phyloP scores from a whole-genome alignment of 1,140 invertebrate species.

The Anthonomus grandis region DNA sequence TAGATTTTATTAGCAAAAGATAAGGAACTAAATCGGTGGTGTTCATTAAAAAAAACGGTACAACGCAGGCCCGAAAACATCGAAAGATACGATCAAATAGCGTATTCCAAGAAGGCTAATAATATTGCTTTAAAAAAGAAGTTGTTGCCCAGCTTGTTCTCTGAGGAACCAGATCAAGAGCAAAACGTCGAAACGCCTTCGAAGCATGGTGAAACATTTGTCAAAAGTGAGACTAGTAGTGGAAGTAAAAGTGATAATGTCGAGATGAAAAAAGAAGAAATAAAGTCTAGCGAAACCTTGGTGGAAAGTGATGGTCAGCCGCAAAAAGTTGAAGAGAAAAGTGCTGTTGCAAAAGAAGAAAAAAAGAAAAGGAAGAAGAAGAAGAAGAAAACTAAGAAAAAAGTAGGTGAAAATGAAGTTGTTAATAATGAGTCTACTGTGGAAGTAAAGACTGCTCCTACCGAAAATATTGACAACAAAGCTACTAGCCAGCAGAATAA shows the following conservation, averaged over 20 bases:
- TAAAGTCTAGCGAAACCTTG: neutral
- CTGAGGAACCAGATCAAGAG: constrained; percentile 29
- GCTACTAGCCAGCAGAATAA: constrained; percentile 2
- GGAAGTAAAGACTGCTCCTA: no score
- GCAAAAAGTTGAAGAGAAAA: neutral
- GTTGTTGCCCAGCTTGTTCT: constrained; percentile 78
- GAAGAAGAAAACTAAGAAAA: constrained; percentile 28
- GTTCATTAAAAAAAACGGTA: constrained; percentile 86
- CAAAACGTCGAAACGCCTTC: no score
- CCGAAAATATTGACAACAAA: neutral
- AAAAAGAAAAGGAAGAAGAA: constrained; percentile 17
- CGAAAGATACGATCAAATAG: constrained; percentile 76
- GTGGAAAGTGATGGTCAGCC: neutral
- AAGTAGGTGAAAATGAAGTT: constrained; percentile 23
- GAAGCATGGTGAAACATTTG: no score
- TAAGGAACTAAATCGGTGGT: constrained; percentile 93
- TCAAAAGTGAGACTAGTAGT: neutral
- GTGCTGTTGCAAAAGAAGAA: neutral
- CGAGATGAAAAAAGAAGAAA: constrained; percentile 3
- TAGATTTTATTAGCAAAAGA: constrained; percentile 89
- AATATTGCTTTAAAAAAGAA: constrained; percentile 76
- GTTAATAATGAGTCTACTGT: no score
- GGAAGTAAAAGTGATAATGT: constrained; percentile 1
- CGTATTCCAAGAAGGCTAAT: constrained; percentile 70
- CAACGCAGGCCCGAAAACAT: constrained; percentile 72